A percentile compares a stretch with the other conserved stretches of the same genome.
Evolutionary conservation across 2,888 invertebrate species (phyloP).

Genomic region (Zygogramma bicolorata): DNA sequence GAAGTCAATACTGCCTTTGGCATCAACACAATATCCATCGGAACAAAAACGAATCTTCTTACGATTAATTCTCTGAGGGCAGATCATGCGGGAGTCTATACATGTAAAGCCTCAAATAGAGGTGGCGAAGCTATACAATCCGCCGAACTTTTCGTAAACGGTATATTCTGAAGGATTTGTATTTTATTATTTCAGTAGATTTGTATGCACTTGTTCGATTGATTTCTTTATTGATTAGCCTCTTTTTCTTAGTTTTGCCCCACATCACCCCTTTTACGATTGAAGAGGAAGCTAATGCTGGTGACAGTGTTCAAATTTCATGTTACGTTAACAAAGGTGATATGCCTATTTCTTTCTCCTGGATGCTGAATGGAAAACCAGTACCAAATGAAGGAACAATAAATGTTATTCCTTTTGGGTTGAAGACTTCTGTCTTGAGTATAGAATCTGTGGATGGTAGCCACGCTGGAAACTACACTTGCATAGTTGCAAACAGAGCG

Average conservation of each 20-base stretch:
- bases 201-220: not conserved
- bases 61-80: constrained; percentile 74
- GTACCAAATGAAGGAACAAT: constrained; percentile 70
- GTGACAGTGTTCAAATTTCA: constrained; percentile 75
- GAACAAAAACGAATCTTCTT: constrained; percentile 73
- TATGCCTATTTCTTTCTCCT: constrained; percentile 76
- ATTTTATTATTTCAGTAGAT: not conserved
- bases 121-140: constrained; percentile 76
- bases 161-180: constrained; percentile 66
- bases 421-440: constrained; percentile 75
- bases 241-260: constrained; percentile 67
- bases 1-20: constrained; percentile 58
- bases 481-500: constrained; percentile 69
- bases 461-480: constrained; percentile 72
- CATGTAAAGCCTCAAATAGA: constrained; percentile 76
- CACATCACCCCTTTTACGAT: constrained; percentile 78
- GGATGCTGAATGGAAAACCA: constrained; percentile 78
- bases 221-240: not conserved
- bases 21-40: constrained; percentile 61
- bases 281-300: constrained; percentile 74
- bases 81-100: constrained; percentile 79
- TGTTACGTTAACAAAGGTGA: constrained; percentile 77
- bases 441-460: constrained; percentile 70
- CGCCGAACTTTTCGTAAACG: constrained; percentile 76
- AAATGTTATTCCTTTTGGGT: constrained; percentile 72